Evolutionary conservation across 1,140 invertebrate species (phyloP), one percentile per base, ranked within the genome.

Genomic region (Drosophila varians): DNA sequence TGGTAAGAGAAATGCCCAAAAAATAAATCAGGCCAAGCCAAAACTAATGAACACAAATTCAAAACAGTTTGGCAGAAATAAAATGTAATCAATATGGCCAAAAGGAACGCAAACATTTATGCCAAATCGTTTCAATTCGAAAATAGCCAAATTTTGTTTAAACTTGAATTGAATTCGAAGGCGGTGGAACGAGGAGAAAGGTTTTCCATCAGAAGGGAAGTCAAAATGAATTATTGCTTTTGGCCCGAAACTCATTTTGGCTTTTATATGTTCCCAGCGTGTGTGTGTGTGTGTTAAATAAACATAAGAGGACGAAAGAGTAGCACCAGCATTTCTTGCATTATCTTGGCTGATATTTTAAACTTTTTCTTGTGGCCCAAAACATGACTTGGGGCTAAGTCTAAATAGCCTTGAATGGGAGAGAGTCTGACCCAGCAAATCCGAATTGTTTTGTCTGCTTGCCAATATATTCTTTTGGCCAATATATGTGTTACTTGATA

Each of bases 151-250:
- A 83, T 82, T 69, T 49, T 76, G 49, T 70, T 48, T 61, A 68
- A 70, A 38, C 46, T 61, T 70, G 47, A 79, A 83, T 84, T 83
- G 79, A 83, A 83, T 83, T 84, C 76, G 26, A 60, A 80, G 47
- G 45, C 43, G 11, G 3, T 40, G 19, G 56, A 40, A 18, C 28
- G 58, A 23, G 62, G 46, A 62, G 61, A 78, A 51, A 83, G 65
- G 65, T 74, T 78, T 84, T 86, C 71, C 79, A 76, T 80, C 72
- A 68, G 58, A 61, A 57, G 46, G 71, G 58, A 57, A 46, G 71
- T 72, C 52, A 53, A 84, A 86, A 84, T 84, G 76, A 84, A 76
- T 84, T 84, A 84, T 84, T 79, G 80, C 76, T 75, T 31, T 73
- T 73, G 68, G 56, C 51, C 74, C 55, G n/a, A 65, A 65, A 65